Evolutionary conservation across 2,888 invertebrate species (phyloP).

Genomic region (Hypolimnas misippus): DNA sequence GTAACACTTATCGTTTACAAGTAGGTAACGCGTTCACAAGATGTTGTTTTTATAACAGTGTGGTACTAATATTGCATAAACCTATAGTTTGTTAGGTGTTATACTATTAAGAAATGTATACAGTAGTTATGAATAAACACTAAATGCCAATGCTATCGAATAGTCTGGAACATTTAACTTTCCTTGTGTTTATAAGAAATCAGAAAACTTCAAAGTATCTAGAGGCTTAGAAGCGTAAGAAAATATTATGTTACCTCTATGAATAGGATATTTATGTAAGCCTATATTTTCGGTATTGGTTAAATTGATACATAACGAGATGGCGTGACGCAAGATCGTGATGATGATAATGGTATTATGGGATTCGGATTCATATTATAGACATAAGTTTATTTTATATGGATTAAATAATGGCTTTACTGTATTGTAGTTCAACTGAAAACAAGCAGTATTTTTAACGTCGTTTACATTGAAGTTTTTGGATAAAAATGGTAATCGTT

Average conservation of each 20-base stretch:
- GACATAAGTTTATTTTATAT: not conserved
- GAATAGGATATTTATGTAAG: slow-evolving; percentile 1
- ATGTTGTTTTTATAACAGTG: not conserved
- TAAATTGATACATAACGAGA: slow-evolving; percentile 1
- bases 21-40: not conserved
- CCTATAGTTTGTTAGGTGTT: not conserved
- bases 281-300: not conserved
- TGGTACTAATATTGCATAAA: not conserved
- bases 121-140: not conserved
- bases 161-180: not conserved
- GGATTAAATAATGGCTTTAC: not conserved
- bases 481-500: slow-evolving; percentile 38
- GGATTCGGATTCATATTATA: not conserved
- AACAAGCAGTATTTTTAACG: not conserved
- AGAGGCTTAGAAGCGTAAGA: no score
- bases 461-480: slow-evolving; percentile 21
- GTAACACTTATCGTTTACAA: not conserved
- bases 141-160: not conserved
- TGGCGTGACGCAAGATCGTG: slow-evolving; percentile 5
- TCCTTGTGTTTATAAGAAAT: not conserved
- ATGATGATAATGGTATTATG: not conserved
- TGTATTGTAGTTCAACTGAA: not conserved
- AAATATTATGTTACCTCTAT: not conserved
- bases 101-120: not conserved
- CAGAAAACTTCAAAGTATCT: no score